Base-by-base conservation (phyloP, 2,113 vertebrate genomes). In the Oreochromis niloticus region DNA sequence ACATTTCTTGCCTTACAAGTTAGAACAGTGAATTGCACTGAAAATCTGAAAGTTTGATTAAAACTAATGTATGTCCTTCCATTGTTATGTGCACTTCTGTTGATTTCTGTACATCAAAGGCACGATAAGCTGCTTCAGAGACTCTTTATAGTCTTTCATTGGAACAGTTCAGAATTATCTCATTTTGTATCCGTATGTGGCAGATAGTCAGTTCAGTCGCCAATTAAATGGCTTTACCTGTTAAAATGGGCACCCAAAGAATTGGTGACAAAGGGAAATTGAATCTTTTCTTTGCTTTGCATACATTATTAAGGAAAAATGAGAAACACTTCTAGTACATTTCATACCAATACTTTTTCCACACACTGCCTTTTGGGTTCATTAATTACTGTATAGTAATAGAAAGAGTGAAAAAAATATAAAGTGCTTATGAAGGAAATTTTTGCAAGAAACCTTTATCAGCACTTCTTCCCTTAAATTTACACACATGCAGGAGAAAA, bases 151-250 rank as follows among this genome's bases (percentile, higher is more conserved):
- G 19, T 46, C 80, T 79, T 36, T 82, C 41, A 32, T 6, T 79
- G 54, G 36, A 71, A 43, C 12, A 17, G 61, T 19, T 43, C 17
- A 41, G 78, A 80, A 79, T 85, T 52, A 55, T 48, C 41, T 66
- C 14, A 50, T 19, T 88, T 85, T 89, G 57, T 88, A 14, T 63
- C 22, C 1, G 2, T 80, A 75, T 16, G 46, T 32, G 46, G 10
- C 46, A 82, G 30, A 46, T 55, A 46, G 32, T 82, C 6, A 36
- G 24, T 80, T 52, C 22, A 13, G 46, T 84, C 24, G 32, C 61
- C 88, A 87, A 89, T 83, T 84, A 88, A 88, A 84, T 59, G 55
- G 54, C 41, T 30, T 84, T 55, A 88, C 30, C 68, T 89, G 30
- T 43, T 73, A 54, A 83, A 89, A 82, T 46, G 12, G 56, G 8